Evolutionary conservation across 2,888 invertebrate species (phyloP), one percentile per base, ranked within the genome.

Genomic region (Limenitis camilla): DNA sequence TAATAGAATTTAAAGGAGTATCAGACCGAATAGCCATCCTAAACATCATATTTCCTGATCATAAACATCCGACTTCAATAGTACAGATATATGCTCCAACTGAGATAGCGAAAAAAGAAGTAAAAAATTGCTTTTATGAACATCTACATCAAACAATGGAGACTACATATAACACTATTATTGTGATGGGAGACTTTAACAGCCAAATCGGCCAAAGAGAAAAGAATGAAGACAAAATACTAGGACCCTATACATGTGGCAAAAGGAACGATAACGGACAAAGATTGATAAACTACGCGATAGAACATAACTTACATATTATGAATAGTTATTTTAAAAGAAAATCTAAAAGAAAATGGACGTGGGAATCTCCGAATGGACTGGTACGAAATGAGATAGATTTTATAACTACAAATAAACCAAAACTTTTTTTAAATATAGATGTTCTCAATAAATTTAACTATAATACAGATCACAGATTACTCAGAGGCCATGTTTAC

Each of bases 321-420:
- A 52, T 61, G 43, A 63, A 61, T 42, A 58, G 19, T 40, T 55
- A 36, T n/a, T 61, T 50, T 29, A 56, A 55, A 30, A 58, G 49
- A 44, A 58, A 51, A 11, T 44, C 27, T n/a, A 49, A 52, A 5
- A 57, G 48, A 32, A 62, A 58, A 55, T 60, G 57, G 56, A 62
- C 61, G n/a, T 61, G 61, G 60, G 35, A 33, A 31, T 61, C 59
- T 8, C 61, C 61, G 4, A 54, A 63, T 29, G 60, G 61, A 0
- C 7, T 19, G 40, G 40, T 49, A 49, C 57, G 43, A 56, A 61
- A 61, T 36, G 58, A 62, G 28, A 62, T 61, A 49, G 61, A 63
- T 38, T 61, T 45, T 19, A 58, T 60, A 46, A 58, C 41, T 52
- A 56, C 52, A 42, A 58, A 63, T 49, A 41, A 54, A 42, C 45